Percentiles rank a stretch among this genome's conserved stretches.
Conservation (phyloP, 2,888 invertebrate genomes). For the Parnassius apollo region DNA sequence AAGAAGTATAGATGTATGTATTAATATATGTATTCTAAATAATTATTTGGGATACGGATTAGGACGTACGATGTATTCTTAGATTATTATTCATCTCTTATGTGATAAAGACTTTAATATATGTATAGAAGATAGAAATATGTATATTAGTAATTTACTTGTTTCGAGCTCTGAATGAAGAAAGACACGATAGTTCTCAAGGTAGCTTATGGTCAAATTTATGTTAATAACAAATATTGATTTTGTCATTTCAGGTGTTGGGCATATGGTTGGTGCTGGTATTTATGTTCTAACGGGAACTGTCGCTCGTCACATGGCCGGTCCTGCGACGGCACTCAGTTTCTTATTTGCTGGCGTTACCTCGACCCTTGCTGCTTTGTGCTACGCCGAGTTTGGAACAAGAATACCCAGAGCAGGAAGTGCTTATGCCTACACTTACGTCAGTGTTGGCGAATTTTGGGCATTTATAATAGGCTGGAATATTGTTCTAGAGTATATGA, state of each 20-base stretch:
- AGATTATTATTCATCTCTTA: no score
- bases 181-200: conserved; percentile 15
- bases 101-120: no score
- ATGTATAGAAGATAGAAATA: no score
- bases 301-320: conserved; percentile 90
- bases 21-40: no score
- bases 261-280: conserved; percentile 97
- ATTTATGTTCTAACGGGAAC: conserved; percentile 95
- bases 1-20: no score
- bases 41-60: no score
- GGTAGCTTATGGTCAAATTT: neutral
- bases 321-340: conserved; percentile 89
- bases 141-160: no score
- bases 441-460: conserved; percentile 95
- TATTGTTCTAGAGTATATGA: conserved; percentile 93
- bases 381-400: conserved; percentile 95
- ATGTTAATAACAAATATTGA: neutral
- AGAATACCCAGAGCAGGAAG: conserved; percentile 94
- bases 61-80: no score
- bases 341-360: conserved; percentile 88
- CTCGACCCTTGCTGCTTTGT: conserved; percentile 89
- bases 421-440: conserved; percentile 96
- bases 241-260: conserved; percentile 84
- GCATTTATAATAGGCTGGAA: conserved; percentile 98
- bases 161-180: no score